These are phyloP conservation scores for Cerceris rybyensis DNA, from an alignment of 2,888 invertebrate species.

Conservation along the genomic window DNA sequence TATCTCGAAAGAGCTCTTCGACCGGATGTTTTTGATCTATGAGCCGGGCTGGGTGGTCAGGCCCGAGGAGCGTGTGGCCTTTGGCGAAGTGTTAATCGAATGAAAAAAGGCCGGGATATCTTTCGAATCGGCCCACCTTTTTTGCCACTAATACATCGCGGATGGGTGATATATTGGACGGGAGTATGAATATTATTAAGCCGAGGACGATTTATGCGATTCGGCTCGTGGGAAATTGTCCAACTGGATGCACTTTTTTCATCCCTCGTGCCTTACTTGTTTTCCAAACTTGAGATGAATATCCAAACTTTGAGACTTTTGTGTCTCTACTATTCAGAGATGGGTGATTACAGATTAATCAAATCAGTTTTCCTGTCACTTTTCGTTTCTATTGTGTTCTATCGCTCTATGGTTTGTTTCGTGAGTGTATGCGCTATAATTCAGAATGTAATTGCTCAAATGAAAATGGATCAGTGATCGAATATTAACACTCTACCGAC, in stretches of 20 bases:
- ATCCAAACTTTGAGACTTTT: too few species aligned
- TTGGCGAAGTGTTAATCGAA: conserved; percentile 12
- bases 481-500: too few species aligned
- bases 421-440: too few species aligned
- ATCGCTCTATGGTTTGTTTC: too few species aligned
- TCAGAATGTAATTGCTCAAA: too few species aligned
- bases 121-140: not conserved
- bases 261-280: not conserved
- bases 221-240: not conserved
- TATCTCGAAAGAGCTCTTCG: not conserved
- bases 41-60: conserved; percentile 24
- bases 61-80: not conserved
- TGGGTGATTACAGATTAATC: too few species aligned
- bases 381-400: too few species aligned
- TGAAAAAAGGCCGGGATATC: conserved; percentile 15
- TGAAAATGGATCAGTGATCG: too few species aligned
- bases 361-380: too few species aligned
- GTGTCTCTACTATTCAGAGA: too few species aligned
- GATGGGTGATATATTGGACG: conserved; percentile 1
- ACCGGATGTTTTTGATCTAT: conserved; percentile 35
- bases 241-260: not conserved
- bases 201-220: conserved; percentile 1
- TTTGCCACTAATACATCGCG: not conserved
- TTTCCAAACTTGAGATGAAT: not conserved
- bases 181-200: conserved; percentile 14